Evolutionary conservation across 2,113 vertebrate genomes (phyloP).

Genomic region (Daboia siamensis): DNA sequence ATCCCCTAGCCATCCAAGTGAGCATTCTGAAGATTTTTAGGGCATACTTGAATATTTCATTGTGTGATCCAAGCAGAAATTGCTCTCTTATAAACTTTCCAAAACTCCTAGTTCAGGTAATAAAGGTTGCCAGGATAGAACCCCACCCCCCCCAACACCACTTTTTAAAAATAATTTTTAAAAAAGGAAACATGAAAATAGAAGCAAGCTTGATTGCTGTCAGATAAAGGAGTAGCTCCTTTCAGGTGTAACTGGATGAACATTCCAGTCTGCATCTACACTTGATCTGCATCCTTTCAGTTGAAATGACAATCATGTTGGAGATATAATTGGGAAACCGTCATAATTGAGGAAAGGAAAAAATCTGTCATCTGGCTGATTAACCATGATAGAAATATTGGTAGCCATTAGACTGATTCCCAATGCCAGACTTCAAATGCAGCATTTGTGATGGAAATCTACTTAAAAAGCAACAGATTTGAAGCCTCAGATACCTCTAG

Average conservation of each 20-base stretch:
- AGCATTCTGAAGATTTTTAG: background rate
- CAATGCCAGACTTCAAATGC: background rate
- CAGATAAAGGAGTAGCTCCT: background rate
- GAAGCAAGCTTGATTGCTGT: background rate
- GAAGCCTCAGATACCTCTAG: background rate
- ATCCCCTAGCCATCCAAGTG: background rate
- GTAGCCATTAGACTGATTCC: background rate
- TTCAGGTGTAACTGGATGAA: background rate
- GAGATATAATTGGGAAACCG: background rate
- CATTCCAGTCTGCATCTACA: background rate
- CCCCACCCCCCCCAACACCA: background rate
- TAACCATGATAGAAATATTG: background rate
- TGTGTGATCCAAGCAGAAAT: constrained; percentile 1
- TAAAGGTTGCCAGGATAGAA: background rate
- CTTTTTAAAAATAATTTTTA: background rate
- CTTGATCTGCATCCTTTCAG: background rate
- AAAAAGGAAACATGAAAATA: background rate
- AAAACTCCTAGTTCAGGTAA: background rate
- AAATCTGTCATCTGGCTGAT: background rate
- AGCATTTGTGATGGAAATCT: background rate
- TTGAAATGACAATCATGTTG: background rate
- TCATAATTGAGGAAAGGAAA: background rate
- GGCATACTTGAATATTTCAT: background rate
- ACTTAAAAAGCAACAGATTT: background rate
- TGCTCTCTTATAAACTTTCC: background rate